Percentiles rank a stretch among this genome's conserved stretches.
These are phyloP conservation scores for Montipora capitata DNA, from an alignment of 92 coral and sea anemone genomes.

Conservation along the genomic window DNA sequence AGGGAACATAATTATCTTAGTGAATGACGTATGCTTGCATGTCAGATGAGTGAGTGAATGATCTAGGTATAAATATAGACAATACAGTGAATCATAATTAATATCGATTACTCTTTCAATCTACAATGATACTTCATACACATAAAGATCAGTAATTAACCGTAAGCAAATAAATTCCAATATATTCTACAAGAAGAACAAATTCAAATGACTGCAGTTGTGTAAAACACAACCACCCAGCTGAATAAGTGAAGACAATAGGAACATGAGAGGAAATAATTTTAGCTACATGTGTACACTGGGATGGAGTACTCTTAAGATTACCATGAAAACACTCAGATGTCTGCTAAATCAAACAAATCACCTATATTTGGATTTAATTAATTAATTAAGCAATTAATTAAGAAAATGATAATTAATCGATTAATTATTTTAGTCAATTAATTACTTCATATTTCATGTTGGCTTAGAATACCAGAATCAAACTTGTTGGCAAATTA, in stretches of 20 bases:
- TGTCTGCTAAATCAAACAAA: too few relatives aligned
- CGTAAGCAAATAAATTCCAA: neutral
- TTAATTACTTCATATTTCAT: too few relatives aligned
- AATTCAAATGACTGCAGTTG: slow-evolving; percentile 19
- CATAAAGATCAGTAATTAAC: slow-evolving; percentile 26
- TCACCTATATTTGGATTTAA: too few relatives aligned
- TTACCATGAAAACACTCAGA: too few relatives aligned
- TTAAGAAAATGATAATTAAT: too few relatives aligned
- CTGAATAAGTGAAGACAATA: neutral
- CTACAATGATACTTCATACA: neutral
- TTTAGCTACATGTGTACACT: too few relatives aligned
- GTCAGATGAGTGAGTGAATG: slow-evolving; percentile 12
- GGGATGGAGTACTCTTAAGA: too few relatives aligned
- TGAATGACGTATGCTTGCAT: neutral
- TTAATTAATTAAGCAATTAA: too few relatives aligned
- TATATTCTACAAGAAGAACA: slow-evolving; percentile 42
- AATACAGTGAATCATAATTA: slow-evolving; percentile 41
- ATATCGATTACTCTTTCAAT: slow-evolving; percentile 23
- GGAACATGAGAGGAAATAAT: neutral
- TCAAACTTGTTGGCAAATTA: too few relatives aligned
- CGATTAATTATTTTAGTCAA: too few relatives aligned
- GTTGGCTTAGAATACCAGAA: too few relatives aligned
- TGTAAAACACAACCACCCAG: neutral
- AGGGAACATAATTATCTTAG: too few relatives aligned
- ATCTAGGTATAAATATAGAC: slow-evolving; percentile 11